Percentiles rank a stretch among this genome's conserved stretches.
phyloP scores from a whole-genome alignment of 30 jellyfish, hydroid and myxozoan genomes.

The Pseudorhiza aurosa region DNA sequence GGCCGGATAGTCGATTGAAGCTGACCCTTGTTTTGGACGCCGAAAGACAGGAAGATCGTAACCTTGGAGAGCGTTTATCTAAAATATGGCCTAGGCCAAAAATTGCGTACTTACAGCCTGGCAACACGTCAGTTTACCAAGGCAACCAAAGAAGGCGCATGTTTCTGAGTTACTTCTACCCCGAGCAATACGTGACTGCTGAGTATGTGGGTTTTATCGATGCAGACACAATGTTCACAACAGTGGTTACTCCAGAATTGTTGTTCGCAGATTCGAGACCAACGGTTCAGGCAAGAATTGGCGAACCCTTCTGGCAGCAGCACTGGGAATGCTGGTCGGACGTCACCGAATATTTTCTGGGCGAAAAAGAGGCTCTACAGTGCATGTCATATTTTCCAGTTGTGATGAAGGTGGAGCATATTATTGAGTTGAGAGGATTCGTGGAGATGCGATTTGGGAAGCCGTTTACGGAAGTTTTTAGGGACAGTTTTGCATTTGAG shows the following conservation, averaged over 20 bases:
- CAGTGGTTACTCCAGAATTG: slow-evolving; percentile 65
- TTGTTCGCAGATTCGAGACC: slow-evolving; percentile 18
- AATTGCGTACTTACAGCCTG: slow-evolving; percentile 42
- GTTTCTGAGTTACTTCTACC: slow-evolving; percentile 53
- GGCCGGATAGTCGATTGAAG: slow-evolving; percentile 41
- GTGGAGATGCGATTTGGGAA: slow-evolving; percentile 16
- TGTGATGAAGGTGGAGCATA: slow-evolving; percentile 50
- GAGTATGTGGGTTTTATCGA: slow-evolving; percentile 77
- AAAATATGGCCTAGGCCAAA: slow-evolving; percentile 54
- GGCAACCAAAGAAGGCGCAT: slow-evolving; percentile 40
- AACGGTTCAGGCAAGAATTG: slow-evolving; percentile 40
- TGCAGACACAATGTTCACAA: slow-evolving; percentile 58
- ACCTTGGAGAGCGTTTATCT: slow-evolving; percentile 24
- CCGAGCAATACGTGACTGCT: slow-evolving; percentile 41
- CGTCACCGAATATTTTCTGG: slow-evolving; percentile 39
- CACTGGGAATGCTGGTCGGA: slow-evolving; percentile 57
- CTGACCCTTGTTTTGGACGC: slow-evolving; percentile 54
- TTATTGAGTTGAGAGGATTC: slow-evolving; percentile 43
- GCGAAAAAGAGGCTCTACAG: slow-evolving; percentile 53
- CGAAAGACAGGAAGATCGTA: slow-evolving; percentile 58
- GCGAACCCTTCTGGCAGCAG: slow-evolving; percentile 54
- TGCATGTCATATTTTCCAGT: slow-evolving; percentile 75
- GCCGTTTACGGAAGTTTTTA: slow-evolving; percentile 39
- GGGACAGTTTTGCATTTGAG: slow-evolving; percentile 5
- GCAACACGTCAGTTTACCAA: slow-evolving; percentile 10